A percentile compares a stretch with the other conserved stretches of the same genome.
These are phyloP conservation scores for Onychorhynchus coronatus DNA, from an alignment of 2,113 vertebrate species.

Conservation along the genomic window DNA sequence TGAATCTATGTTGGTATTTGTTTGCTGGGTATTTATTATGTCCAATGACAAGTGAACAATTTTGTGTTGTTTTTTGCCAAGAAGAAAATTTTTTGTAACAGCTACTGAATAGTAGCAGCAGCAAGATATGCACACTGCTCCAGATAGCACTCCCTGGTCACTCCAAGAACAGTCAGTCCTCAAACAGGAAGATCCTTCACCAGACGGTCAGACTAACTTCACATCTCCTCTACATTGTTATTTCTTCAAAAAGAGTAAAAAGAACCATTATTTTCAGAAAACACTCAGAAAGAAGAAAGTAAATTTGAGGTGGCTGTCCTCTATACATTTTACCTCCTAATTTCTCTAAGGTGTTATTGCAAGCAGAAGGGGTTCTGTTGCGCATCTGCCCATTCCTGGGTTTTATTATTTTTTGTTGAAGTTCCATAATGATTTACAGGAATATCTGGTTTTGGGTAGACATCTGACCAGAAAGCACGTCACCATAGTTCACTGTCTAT, in stretches of 20 bases:
- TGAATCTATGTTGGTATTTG: neutral
- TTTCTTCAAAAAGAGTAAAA: neutral
- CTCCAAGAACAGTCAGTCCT: neutral
- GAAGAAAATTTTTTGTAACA: neutral
- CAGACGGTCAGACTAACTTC: neutral
- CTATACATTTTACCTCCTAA: neutral
- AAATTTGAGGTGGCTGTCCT: neutral
- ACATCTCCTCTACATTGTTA: neutral
- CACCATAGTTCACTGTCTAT: neutral
- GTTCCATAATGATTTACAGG: neutral
- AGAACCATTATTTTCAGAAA: neutral
- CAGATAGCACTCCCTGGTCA: neutral
- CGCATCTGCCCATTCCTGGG: accelerated
- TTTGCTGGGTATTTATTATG: neutral
- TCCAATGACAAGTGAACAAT: neutral
- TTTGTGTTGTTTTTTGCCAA: neutral
- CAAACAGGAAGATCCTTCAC: neutral
- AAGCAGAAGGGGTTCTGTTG: neutral
- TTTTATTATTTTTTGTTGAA: neutral
- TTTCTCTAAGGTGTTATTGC: neutral
- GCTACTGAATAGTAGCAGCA: neutral
- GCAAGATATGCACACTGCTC: neutral
- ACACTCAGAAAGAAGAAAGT: neutral
- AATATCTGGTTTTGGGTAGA: accelerated
- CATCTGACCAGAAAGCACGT: neutral